Evolutionary conservation across 2,888 invertebrate species (phyloP).

Genomic region (Fragum sueziense): DNA sequence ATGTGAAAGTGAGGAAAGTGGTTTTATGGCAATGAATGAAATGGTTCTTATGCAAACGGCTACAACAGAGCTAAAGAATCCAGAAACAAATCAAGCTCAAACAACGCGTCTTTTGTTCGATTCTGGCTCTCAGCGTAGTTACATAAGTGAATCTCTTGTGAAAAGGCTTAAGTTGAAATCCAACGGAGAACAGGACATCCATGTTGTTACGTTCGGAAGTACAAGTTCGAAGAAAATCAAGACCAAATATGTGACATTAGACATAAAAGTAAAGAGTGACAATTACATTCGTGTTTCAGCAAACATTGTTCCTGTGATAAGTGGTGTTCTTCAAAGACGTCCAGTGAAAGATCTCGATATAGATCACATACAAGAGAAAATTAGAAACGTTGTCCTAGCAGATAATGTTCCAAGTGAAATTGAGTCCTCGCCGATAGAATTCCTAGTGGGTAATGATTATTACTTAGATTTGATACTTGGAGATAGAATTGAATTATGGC

Average conservation of each 20-base stretch:
- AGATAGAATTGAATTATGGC: slow-evolving; percentile 26
- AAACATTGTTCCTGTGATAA: slow-evolving; percentile 36
- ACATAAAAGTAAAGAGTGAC: slow-evolving; percentile 20
- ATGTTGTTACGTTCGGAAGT: slow-evolving; percentile 27
- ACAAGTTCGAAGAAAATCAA: slow-evolving; percentile 1
- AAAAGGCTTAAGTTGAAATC: slow-evolving; percentile 11
- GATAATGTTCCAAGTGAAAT: slow-evolving; percentile 22
- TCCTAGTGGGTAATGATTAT: slow-evolving; percentile 27
- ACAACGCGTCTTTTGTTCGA: slow-evolving; percentile 23
- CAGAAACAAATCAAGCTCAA: not conserved
- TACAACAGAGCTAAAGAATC: slow-evolving; percentile 16
- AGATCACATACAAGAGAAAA: slow-evolving; percentile 6
- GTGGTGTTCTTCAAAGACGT: slow-evolving; percentile 29
- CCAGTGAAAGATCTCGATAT: not conserved
- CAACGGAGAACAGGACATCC: slow-evolving; percentile 22
- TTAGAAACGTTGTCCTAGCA: slow-evolving; percentile 16
- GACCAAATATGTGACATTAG: slow-evolving; percentile 15
- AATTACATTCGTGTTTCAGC: slow-evolving; percentile 12
- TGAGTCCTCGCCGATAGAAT: slow-evolving; percentile 17
- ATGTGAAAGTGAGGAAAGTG: slow-evolving; percentile 7
- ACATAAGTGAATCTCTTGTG: slow-evolving; percentile 22
- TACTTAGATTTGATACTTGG: slow-evolving; percentile 26
- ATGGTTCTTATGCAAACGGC: slow-evolving; percentile 38
- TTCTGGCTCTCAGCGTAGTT: slow-evolving; percentile 29
- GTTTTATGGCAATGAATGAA: slow-evolving; percentile 29